A percentile compares a stretch with the other conserved stretches of the same genome.
These are phyloP conservation scores for Dioctria rufipes DNA, from an alignment of 2,888 invertebrate species.

Conservation along the genomic window DNA sequence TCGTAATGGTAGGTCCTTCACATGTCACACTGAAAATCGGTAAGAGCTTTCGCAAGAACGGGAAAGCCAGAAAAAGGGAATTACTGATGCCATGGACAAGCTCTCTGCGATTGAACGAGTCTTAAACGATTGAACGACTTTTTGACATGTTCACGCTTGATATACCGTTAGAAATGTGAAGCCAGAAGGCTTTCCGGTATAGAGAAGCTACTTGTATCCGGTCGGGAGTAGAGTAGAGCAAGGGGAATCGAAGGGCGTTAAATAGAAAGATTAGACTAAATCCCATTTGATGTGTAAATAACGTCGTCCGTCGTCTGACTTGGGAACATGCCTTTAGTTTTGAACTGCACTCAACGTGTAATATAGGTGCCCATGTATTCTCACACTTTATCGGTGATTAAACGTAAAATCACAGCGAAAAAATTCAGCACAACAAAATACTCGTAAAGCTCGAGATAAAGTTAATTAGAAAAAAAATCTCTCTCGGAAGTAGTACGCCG, in stretches of 20 bases:
- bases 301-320: neutral
- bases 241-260: conserved; percentile 12
- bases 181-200: conserved; percentile 3
- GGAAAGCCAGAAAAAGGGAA: neutral
- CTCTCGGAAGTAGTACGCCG: no score
- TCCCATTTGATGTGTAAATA: conserved; percentile 20
- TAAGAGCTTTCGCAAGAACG: conserved; percentile 1
- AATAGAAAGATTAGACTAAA: conserved; percentile 9
- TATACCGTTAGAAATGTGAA: conserved; percentile 7
- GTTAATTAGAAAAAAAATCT: no score
- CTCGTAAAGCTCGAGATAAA: no score
- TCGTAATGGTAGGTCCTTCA: neutral
- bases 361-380: no score
- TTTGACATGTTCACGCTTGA: conserved; percentile 43
- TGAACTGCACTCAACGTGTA: no score
- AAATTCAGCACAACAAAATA: no score
- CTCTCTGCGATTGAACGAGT: conserved; percentile 28
- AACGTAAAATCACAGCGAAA: no score
- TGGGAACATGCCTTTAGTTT: no score
- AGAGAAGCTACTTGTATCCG: neutral
- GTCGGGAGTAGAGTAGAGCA: no score
- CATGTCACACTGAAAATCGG: conserved; percentile 21
- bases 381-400: no score
- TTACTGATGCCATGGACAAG: conserved; percentile 21
- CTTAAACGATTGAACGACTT: conserved; percentile 13